Percentiles rank a stretch among this genome's conserved stretches.
Conservation (phyloP, 64 coral and sea anemone genomes). For the Porites australiensis region DNA sequence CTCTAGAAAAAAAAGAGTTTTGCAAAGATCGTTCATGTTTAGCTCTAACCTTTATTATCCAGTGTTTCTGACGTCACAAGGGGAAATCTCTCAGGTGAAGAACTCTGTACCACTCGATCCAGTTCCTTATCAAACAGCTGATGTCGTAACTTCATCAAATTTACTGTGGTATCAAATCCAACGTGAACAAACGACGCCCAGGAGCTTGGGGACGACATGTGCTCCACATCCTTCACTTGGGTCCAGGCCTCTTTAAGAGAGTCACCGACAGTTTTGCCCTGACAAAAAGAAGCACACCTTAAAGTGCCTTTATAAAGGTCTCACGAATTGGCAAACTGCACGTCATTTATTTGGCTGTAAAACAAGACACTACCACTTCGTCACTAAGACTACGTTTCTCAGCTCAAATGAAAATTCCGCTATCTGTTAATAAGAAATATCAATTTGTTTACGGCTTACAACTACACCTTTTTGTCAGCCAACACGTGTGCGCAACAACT, state of each 20-base stretch:
- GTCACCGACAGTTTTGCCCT: conserved; percentile 72
- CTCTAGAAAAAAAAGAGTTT: too few species aligned
- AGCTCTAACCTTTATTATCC: conserved; percentile 26
- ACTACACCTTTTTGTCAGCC: too few species aligned
- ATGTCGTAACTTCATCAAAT: conserved; percentile 69
- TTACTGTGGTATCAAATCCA: conserved; percentile 78
- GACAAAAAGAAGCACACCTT: neutral
- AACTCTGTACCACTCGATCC: conserved; percentile 54
- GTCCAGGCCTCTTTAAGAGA: conserved; percentile 68
- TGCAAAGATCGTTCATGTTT: neutral
- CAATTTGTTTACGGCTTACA: too few species aligned
- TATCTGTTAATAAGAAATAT: too few species aligned
- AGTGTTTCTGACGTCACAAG: conserved; percentile 22
- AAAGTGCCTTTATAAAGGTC: neutral
- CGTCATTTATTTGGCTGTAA: too few species aligned
- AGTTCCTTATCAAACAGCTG: conserved; percentile 65
- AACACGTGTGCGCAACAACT: too few species aligned
- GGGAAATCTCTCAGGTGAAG: conserved; percentile 65
- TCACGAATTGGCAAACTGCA: too few species aligned
- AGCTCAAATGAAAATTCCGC: too few species aligned
- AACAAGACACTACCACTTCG: too few species aligned
- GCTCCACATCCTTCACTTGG: conserved; percentile 48
- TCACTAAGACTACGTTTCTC: too few species aligned
- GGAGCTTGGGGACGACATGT: conserved; percentile 70
- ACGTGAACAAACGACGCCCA: conserved; percentile 88